Base-by-base conservation (phyloP, 2,113 vertebrate species). In the Elgaria multicarinata region DNA sequence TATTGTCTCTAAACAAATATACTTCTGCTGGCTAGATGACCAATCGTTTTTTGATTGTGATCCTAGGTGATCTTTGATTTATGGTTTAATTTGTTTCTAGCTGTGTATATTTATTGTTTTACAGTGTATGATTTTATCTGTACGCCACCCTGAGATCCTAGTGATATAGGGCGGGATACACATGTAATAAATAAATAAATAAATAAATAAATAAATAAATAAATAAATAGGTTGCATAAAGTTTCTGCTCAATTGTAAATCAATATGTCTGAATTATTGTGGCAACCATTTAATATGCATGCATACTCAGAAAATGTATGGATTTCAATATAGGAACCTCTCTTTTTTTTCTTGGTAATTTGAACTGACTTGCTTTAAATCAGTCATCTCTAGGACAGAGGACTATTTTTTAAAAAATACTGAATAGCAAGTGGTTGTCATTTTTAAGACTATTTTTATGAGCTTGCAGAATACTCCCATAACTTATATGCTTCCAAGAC, bases 401-500 rank as follows among this genome's bases (percentile, higher is more conserved):
- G 18, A 28, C 53, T 77, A 90, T 77, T 89, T 93, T 89, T 79
- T 0, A 36, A 64, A 22, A 50, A 50, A 50, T 83, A 87, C 3
- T 12, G 31, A 44, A 0, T 58, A 33, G 53, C 69, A 44, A 74
- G 0, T 31, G 72, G 5, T 55, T 87, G 74, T 4, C 76, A 74
- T 33, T 72, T 83, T 77, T 86, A 91, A 91, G 67, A 92, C 91
- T 80, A 22, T 46, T 76, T 91, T 83, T 80, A 53, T 55, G 84
- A 90, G 72, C 1, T 42, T 28, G 71, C 46, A 85, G 75, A 86
- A 75, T 88, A 46, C 26, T 1, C 0, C 74, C 90, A 46, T 53
- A 67, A 14, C 24, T 18, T 18, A 3, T 28, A 12, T 12, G 1
- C 31, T 85, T n/a, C 9, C n/a, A 74, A 72, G 42, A 26, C 50